Percentiles rank a stretch among this genome's conserved stretches.
Evolutionary conservation across 1,140 invertebrate genomes (phyloP).

Genomic region (Hetaerina americana): DNA sequence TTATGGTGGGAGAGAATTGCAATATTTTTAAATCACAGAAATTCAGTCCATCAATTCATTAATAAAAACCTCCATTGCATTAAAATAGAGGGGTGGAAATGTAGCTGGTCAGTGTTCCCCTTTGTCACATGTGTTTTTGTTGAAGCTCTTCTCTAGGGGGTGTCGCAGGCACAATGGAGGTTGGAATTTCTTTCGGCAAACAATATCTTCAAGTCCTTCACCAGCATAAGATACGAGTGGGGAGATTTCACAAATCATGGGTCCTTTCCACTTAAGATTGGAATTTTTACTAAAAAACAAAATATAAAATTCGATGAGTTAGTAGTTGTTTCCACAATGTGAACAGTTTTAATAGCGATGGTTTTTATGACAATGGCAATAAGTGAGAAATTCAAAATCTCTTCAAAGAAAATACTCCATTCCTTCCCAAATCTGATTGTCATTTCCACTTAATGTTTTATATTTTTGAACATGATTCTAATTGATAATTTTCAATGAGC

Average conservation of each 20-base stretch:
- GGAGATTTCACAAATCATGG: constrained; percentile 77
- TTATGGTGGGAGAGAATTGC: background rate
- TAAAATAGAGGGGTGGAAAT: background rate
- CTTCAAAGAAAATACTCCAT: too few relatives aligned
- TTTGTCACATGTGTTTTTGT: background rate
- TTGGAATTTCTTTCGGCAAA: constrained; percentile 51
- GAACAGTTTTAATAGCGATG: too few relatives aligned
- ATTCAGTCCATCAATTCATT: background rate
- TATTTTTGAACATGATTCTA: too few relatives aligned
- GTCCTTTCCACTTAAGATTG: constrained; percentile 23
- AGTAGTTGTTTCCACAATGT: too few relatives aligned
- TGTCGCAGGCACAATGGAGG: constrained; percentile 43
- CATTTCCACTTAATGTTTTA: too few relatives aligned
- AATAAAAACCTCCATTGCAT: background rate
- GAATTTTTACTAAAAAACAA: constrained; percentile 1
- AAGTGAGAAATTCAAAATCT: too few relatives aligned
- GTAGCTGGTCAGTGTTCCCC: background rate
- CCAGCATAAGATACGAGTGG: constrained; percentile 83
- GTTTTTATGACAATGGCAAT: too few relatives aligned
- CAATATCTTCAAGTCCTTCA: constrained; percentile 57
- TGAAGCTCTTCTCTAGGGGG: constrained; percentile 8
- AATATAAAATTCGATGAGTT: too few relatives aligned
- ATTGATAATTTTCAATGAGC: too few relatives aligned
- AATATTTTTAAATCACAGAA: background rate
- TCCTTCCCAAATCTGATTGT: too few relatives aligned